A percentile compares a stretch with the other conserved stretches of the same genome.
phyloP scores from a whole-genome alignment of 2,888 invertebrate species.

The Macropis europaea region DNA sequence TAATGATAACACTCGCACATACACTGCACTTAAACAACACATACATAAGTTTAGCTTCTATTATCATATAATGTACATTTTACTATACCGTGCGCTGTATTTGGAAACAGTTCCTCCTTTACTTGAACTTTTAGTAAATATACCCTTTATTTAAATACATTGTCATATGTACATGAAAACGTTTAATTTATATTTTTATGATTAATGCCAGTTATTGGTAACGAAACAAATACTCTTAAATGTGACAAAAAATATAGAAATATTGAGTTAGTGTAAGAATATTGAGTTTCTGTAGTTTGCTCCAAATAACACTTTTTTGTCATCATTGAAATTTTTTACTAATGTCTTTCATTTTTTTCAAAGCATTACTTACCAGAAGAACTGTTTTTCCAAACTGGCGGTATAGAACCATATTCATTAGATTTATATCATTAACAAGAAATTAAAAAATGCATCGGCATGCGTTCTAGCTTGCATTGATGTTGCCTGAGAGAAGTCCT shows the following conservation, averaged over 20 bases:
- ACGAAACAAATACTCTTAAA: no score
- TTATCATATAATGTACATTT: constrained; percentile 2
- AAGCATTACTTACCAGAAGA: no score
- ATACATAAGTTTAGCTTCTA: constrained; percentile 36
- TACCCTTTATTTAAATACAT: not conserved
- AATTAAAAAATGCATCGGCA: constrained; percentile 66
- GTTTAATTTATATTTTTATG: not conserved
- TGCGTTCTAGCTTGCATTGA: constrained; percentile 75
- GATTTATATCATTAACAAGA: constrained; percentile 48
- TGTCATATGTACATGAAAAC: no score
- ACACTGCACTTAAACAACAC: constrained; percentile 47
- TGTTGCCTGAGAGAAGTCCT: constrained; percentile 73
- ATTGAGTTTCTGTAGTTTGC: no score
- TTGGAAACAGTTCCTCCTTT: constrained; percentile 37
- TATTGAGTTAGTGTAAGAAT: no score
- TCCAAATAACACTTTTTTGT: no score
- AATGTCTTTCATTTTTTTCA: not conserved
- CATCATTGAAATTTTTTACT: no score
- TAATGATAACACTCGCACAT: constrained; percentile 46
- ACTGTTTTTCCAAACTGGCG: constrained; percentile 37
- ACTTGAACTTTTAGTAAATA: not conserved
- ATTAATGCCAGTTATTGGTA: not conserved
- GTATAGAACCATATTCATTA: constrained; percentile 24
- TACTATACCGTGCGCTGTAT: constrained; percentile 4
- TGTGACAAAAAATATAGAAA: no score